Evolutionary conservation across 2,113 vertebrate species (phyloP), one percentile per base, ranked within the genome.

Genomic region (Puffinus mauretanicus): DNA sequence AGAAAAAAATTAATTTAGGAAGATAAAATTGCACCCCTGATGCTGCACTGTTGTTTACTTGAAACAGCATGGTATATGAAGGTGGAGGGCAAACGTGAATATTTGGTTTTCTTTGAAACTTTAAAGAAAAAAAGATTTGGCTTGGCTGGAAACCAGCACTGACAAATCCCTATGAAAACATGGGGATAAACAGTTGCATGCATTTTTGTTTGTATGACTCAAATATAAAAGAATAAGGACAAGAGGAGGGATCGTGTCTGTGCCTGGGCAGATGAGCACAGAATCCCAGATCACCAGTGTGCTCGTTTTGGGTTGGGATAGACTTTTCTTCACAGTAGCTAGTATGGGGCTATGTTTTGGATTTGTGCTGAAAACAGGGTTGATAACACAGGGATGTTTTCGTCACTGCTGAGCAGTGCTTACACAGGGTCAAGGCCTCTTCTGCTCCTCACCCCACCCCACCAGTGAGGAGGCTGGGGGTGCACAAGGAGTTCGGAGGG

Each of bases 111-210:
- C 55, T 92, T 69, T 90, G 40, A 88, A 81, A 77, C 21, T 55
- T 79, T 25, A 64, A 67, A 67, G 13, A 52, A 81, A 80, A 57
- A 36, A 44, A 84, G 13, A 62, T 46, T 55, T 65, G 9, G 80
- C 79, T 81, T 77, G 58, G 22, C 76, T 77, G 25, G 57, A 88
- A 93, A 85, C 29, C 47, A 30, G n/a, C 40, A 73, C 11, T 73
- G 77, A 46, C 27, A 73, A 21, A 19, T 61, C n/a, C 16, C 46
- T 69, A n/a, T 32, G 58, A 93, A 82, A 82, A 71, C 30, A 40
- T 0, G 5, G 24, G 17, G 65, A 73, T 46, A 72, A 70, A 54
- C 0, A 0, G 6, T 47, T 66, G 46, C 34, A 42, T 5, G 15
- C 25, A 19, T 46, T 79, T 91, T 40, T 61, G 47, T 65, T 20